phyloP scores from a whole-genome alignment of 2,113 vertebrate species.

The Bucco capensis region DNA sequence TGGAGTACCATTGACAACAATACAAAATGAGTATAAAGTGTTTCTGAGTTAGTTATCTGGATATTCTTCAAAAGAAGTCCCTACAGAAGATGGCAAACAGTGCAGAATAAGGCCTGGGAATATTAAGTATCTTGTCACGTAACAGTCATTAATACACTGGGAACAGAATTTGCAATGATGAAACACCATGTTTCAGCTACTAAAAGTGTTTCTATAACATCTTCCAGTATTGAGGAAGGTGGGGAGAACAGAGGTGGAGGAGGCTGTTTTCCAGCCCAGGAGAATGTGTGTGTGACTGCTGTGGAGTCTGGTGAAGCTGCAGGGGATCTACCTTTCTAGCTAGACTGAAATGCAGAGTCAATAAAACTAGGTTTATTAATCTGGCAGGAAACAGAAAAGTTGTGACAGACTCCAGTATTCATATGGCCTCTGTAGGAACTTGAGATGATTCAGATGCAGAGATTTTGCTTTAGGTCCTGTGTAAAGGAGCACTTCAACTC shows the following conservation, averaged over 20 bases:
- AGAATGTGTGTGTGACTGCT: background rate
- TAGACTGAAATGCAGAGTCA: background rate
- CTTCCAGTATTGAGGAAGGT: background rate
- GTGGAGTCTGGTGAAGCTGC: background rate
- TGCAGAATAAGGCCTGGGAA: background rate
- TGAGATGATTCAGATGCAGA: background rate
- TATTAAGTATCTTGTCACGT: background rate
- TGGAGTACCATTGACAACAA: background rate
- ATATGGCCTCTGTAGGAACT: background rate
- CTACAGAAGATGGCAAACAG: background rate
- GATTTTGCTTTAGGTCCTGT: background rate
- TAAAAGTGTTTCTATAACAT: background rate
- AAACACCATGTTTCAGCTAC: background rate
- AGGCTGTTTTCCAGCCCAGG: background rate
- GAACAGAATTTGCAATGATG: background rate
- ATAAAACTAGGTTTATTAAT: background rate
- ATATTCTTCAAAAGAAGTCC: background rate
- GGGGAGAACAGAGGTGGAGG: background rate
- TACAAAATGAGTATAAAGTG: background rate
- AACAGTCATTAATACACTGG: background rate
- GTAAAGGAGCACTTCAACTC: background rate
- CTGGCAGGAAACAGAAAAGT: background rate
- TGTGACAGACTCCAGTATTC: background rate
- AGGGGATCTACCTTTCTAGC: background rate
- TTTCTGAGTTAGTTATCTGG: background rate